A percentile compares a stretch with the other conserved stretches of the same genome.
These are phyloP conservation scores for Planiliza haematocheilus DNA, from an alignment of 2,113 vertebrate genomes.

Conservation along the genomic window DNA sequence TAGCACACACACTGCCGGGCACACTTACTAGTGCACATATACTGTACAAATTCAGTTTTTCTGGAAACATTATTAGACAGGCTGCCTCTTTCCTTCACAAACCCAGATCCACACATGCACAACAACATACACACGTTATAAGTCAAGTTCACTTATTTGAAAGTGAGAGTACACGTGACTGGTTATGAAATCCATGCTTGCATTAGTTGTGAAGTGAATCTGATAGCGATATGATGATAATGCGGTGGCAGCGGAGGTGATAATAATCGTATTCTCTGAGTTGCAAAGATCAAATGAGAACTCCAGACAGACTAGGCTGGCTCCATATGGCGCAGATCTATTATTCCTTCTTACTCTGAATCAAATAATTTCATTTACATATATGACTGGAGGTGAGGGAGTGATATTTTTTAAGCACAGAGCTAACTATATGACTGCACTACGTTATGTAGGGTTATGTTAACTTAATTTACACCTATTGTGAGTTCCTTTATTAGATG, in stretches of 20 bases:
- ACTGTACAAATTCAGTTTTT: slow-evolving; percentile 18
- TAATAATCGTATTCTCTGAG: slow-evolving; percentile 48
- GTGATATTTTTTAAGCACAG: slow-evolving; percentile 44
- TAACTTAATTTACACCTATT: not conserved
- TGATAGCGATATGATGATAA: slow-evolving; percentile 49
- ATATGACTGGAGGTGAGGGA: slow-evolving; percentile 62
- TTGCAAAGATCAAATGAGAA: slow-evolving; percentile 50
- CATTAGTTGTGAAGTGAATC: slow-evolving; percentile 37
- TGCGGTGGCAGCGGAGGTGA: slow-evolving; percentile 34
- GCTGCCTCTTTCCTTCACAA: slow-evolving; percentile 2
- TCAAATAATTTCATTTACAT: slow-evolving; percentile 62
- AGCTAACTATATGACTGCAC: slow-evolving; percentile 29
- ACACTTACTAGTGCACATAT: not conserved
- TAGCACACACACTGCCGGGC: slow-evolving; percentile 6
- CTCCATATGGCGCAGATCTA: slow-evolving; percentile 19
- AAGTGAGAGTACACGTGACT: slow-evolving; percentile 26
- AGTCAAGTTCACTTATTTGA: slow-evolving; percentile 26
- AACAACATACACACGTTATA: slow-evolving; percentile 6
- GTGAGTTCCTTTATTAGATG: not conserved
- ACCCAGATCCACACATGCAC: not conserved
- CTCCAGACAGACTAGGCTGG: slow-evolving; percentile 4
- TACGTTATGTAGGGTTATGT: slow-evolving; percentile 7
- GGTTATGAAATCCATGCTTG: slow-evolving; percentile 43
- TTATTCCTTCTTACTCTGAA: slow-evolving; percentile 43
- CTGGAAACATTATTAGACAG: slow-evolving; percentile 13